Evolutionary conservation across 1,140 invertebrate species (phyloP).

Genomic region (Diplogasteroides magnus): DNA sequence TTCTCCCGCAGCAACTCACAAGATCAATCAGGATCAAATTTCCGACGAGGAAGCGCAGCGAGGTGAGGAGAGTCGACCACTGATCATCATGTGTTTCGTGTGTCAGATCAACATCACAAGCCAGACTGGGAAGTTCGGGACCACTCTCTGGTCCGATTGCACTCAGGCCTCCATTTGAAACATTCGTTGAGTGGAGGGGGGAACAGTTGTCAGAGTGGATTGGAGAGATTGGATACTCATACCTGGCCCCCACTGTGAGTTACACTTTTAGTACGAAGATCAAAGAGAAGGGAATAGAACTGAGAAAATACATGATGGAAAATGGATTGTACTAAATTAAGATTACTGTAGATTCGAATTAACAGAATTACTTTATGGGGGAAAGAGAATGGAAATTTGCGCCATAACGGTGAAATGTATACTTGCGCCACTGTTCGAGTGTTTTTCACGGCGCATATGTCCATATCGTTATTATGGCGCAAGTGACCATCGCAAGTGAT

Average conservation of each 20-base stretch:
- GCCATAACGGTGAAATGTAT: too few relatives aligned
- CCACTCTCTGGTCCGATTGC: slow-evolving; percentile 33
- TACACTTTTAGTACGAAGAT: neutral
- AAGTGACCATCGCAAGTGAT: too few relatives aligned
- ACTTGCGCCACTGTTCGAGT: too few relatives aligned
- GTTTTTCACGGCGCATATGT: too few relatives aligned
- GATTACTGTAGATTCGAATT: too few relatives aligned
- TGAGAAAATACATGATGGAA: too few relatives aligned
- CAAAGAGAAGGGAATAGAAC: too few relatives aligned
- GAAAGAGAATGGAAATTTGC: too few relatives aligned
- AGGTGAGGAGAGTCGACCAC: neutral
- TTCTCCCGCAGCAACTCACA: slow-evolving; percentile 70
- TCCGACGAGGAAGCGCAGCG: slow-evolving; percentile 39
- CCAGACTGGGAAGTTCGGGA: slow-evolving; percentile 64
- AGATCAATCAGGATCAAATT: slow-evolving; percentile 64
- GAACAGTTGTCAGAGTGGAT: slow-evolving; percentile 83
- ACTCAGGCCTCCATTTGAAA: slow-evolving; percentile 48
- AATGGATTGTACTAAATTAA: too few relatives aligned
- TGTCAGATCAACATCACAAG: slow-evolving; percentile 70
- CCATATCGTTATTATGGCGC: too few relatives aligned
- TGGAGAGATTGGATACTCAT: slow-evolving; percentile 74
- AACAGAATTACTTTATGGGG: too few relatives aligned
- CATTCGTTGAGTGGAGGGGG: slow-evolving; percentile 63
- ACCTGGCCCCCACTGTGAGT: slow-evolving; percentile 32
- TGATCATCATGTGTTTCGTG: slow-evolving; percentile 54